phyloP scores from a whole-genome alignment of 2,113 vertebrate species.

The Hassar affinis region DNA sequence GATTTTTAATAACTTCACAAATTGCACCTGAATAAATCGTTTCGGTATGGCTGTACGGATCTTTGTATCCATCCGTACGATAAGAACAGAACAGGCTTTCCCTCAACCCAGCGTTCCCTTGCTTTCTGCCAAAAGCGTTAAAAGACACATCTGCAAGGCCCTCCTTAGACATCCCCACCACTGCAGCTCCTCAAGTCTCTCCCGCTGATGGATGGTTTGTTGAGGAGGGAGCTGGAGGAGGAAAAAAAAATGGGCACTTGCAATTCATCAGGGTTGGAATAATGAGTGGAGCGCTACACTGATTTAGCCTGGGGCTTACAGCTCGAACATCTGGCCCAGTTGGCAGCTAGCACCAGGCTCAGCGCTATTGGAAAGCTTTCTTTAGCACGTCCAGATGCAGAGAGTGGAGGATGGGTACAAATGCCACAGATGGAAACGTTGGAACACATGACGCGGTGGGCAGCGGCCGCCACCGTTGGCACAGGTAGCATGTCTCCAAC shows the following conservation, averaged over 20 bases:
- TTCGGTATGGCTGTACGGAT: background rate
- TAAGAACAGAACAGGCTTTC: conserved; percentile 5
- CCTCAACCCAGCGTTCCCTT: conserved; percentile 12
- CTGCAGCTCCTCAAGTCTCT: conserved; percentile 35
- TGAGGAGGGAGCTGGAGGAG: conserved; percentile 40
- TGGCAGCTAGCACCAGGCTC: conserved; percentile 89
- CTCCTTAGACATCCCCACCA: conserved; percentile 41
- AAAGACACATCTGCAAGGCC: conserved; percentile 56
- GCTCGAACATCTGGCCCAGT: conserved; percentile 99
- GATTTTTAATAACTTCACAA: background rate
- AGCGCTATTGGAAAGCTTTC: conserved; percentile 93
- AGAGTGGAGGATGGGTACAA: conserved; percentile 91
- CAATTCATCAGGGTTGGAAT: conserved; percentile 90
- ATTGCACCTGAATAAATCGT: background rate
- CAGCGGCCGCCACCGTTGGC: conserved; percentile 91
- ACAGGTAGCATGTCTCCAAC: conserved; percentile 99
- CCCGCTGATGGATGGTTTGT: conserved; percentile 56
- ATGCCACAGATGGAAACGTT: conserved; percentile 95
- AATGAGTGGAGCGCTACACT: conserved; percentile 93
- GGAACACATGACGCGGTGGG: conserved; percentile 97
- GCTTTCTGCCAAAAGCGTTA: conserved; percentile 44
- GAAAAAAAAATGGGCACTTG: conserved; percentile 55
- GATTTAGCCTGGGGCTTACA: conserved; percentile 96
- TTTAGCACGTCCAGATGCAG: conserved; percentile 98
- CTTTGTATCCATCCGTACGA: background rate